Evolutionary conservation across 2,797 vertebrate species (phyloP), one percentile per base, ranked within the genome.

Genomic region (Lemur catta): DNA sequence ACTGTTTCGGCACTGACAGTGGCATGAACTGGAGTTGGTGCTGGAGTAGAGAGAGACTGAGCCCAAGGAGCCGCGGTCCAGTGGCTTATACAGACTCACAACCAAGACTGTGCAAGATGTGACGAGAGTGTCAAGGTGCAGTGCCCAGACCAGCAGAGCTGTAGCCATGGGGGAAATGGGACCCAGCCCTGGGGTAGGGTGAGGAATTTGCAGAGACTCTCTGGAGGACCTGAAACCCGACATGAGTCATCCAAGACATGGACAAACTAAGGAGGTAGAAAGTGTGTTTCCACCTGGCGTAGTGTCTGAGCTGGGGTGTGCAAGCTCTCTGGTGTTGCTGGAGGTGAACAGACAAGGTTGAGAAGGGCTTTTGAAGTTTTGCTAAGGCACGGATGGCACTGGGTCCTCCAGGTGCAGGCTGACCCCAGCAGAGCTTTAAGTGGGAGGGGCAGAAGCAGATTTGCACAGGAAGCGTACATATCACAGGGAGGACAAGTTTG

Each of bases 261-360:
- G n/a, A 30, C 0, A 12, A 26, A 28, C 28, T 41, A n/a, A 57
- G 14, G 9, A 17, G 2, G 22, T 33, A 22, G 28, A 71, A 35
- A 28, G 61, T 8, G 2, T 10, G 2, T 28, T 4, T 18, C 14
- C 1, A 1, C 10, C 61, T 38, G 80, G 41, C 10, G 9, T 22
- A 9, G 18, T 1, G 0, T 7, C 33, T 9, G 18, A 33, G 38
- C 24, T 3, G 28, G 15, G 57, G 4, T 2, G 48, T 0, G 17
- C 24, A 48, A 6, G 24, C 6, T 18, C 33, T 38, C 33, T 22
- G 17, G 24, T 14, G 18, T 24, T 17, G 20, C 41, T 15, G 30
- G 43, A 85, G 17, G 30, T 38, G 50, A 75, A n/a, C 26, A 35
- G 22, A 61, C 11, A 11, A 35, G 30, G 28, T 14, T 7, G 0